phyloP scores from a whole-genome alignment of 2,888 invertebrate genomes.

The Deilephila porcellus region DNA sequence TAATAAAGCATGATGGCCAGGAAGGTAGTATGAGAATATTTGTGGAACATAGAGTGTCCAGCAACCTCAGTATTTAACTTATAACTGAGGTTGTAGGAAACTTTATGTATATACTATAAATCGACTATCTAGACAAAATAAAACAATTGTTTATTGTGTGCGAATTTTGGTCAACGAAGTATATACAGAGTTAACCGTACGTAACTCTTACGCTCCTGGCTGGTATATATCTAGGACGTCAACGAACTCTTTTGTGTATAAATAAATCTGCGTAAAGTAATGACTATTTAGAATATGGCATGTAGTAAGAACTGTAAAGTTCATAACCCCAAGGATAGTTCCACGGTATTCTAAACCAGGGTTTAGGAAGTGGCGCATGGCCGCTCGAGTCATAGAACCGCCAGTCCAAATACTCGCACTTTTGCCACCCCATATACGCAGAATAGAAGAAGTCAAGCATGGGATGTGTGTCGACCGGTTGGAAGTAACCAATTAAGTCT shows the following conservation, averaged over 20 bases:
- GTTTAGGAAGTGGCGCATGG: slow-evolving; percentile 30
- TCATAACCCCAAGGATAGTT: slow-evolving; percentile 20
- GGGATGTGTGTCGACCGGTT: slow-evolving; percentile 45
- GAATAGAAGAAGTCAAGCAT: slow-evolving; percentile 52
- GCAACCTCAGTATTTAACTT: too few species aligned
- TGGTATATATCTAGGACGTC: background rate
- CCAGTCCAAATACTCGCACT: slow-evolving; percentile 36
- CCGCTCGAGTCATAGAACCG: slow-evolving; percentile 34
- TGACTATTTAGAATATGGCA: slow-evolving; percentile 28
- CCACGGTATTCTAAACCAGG: slow-evolving; percentile 31
- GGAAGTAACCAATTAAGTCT: slow-evolving; percentile 49
- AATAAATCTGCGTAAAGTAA: background rate
- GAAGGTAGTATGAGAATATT: too few species aligned
- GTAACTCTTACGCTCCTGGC: too few species aligned
- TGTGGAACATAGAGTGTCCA: too few species aligned
- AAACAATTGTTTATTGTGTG: too few species aligned
- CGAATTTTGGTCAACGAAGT: too few species aligned
- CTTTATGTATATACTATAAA: too few species aligned
- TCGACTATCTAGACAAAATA: too few species aligned
- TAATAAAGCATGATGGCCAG: too few species aligned
- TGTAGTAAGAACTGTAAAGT: background rate
- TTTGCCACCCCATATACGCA: slow-evolving; percentile 43
- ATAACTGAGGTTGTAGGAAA: too few species aligned
- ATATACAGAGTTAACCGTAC: too few species aligned
- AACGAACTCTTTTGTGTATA: too few species aligned